Conservation (phyloP, 1,140 invertebrate genomes). For the Procambarus clarkii region DNA sequence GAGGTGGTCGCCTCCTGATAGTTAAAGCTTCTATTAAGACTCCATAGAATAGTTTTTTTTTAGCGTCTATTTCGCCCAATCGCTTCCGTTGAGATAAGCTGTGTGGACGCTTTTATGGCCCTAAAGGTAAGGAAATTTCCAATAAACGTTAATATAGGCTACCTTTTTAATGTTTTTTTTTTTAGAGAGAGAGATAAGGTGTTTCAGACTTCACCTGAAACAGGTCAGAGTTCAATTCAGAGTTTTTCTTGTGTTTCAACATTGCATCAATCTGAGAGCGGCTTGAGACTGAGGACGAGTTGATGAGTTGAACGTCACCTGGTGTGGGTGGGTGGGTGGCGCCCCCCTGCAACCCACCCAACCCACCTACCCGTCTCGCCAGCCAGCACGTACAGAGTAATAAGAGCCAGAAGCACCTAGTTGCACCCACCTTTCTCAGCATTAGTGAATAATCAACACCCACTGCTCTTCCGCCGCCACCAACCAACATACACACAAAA, state of each 20-base stretch:
- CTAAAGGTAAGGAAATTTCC: not conserved
- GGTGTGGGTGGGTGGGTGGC: no score
- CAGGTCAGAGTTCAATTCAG: no score
- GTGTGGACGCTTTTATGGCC: not conserved
- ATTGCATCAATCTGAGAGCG: no score
- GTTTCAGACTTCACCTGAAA: no score
- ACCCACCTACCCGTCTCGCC: not conserved
- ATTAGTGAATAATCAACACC: conserved; percentile 7
- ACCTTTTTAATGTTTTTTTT: no score
- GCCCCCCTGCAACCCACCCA: no score
- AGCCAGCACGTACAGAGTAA: not conserved
- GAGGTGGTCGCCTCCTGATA: no score
- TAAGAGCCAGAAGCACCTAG: not conserved
- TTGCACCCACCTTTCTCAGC: not conserved
- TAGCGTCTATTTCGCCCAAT: not conserved
- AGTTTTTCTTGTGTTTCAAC: no score
- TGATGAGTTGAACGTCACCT: no score
- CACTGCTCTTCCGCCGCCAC: not conserved
- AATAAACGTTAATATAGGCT: not conserved
- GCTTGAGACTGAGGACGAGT: no score
- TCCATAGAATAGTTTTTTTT: not conserved
- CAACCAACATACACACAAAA: not conserved
- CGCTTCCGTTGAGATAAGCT: not conserved
- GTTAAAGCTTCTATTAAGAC: not conserved
- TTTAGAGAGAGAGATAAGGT: no score